Base-by-base conservation (phyloP, 2,797 vertebrate genomes). In the Poecilia wingei region DNA sequence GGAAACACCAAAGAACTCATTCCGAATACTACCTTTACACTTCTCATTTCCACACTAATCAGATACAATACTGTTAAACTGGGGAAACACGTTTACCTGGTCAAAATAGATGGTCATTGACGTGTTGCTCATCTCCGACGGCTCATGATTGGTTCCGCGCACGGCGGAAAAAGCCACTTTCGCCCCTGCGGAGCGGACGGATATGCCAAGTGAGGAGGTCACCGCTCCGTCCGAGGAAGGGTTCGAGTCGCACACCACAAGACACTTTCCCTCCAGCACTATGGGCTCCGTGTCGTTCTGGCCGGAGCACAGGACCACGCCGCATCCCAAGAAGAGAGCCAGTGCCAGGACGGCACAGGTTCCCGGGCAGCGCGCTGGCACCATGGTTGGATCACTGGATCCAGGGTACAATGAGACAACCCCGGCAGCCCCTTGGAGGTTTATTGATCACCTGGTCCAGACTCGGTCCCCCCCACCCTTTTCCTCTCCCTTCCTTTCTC, bases 201-300 rank as follows among this genome's bases (percentile, higher is more conserved):
- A 98, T 90, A 98, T 98, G 90, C 97, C 97, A 80, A 98, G 95
- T 14, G 98, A 98, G 59, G 98, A 99, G 72, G 98, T 98, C 92
- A 98, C 97, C 7, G 94, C 98, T 85, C 97, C 97, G 88, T 99
- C 98, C 82, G 97, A 97, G 1, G 98, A 98, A 13, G 98, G 98
- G 95, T 96, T 99, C 72, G 98, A 99, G 93, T 99, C 98, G 92
- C 98, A 99, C 83, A 99, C 98, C 92, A 99, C 98, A 75, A 99
- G 95, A 93, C 98, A 99, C 91, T 99, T 99, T 70, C 98, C 98
- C 89, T 99, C 98, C 86, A 99, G 94, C 79, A 99, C 98, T 92
- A 99, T 99, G 90, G 98, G 98, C 87, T 99, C 98, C 74, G 98
- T 98, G 88, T 99, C 98, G 89, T 99, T 99, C 95, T 98, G 98